Conservation (phyloP, 2,113 vertebrate species). For the Brachypodius melanocephalos region DNA sequence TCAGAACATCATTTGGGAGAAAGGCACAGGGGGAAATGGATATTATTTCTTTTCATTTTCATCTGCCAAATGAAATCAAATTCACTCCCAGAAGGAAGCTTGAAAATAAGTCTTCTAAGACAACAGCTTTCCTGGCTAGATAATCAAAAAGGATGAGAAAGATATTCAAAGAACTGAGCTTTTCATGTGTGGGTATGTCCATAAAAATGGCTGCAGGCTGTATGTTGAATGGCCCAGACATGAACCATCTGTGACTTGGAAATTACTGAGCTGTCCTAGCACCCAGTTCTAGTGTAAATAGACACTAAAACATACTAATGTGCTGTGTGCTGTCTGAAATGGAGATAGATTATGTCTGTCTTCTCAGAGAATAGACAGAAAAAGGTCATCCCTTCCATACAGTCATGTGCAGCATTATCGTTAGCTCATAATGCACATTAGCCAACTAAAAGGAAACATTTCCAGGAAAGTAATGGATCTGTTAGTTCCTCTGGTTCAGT, state of each 20-base stretch:
- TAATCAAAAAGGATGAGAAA: not conserved
- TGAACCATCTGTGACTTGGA: slow-evolving; percentile 38
- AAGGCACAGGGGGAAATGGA: not conserved
- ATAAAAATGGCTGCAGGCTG: not conserved
- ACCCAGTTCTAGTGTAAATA: slow-evolving; percentile 40
- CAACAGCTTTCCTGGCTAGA: not conserved
- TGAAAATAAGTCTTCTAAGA: slow-evolving; percentile 8
- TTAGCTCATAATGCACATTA: slow-evolving; percentile 39
- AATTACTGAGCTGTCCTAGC: slow-evolving; percentile 12
- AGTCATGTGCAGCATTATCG: slow-evolving; percentile 6
- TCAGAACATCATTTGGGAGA: not conserved
- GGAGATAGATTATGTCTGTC: slow-evolving; percentile 41
- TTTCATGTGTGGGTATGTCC: not conserved
- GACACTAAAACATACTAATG: not conserved
- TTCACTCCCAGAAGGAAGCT: not conserved
- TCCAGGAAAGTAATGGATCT: slow-evolving; percentile 59
- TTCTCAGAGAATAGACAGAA: slow-evolving; percentile 28
- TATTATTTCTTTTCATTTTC: not conserved
- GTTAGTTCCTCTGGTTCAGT: slow-evolving; percentile 33
- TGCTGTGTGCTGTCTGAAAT: slow-evolving; percentile 35
- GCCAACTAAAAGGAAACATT: slow-evolving; percentile 46
- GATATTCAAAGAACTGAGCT: not conserved
- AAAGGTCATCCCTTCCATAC: slow-evolving; percentile 32
- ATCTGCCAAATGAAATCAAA: not conserved
- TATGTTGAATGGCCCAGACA: not conserved